Evolutionary conservation across 2,113 vertebrate genomes (phyloP).

Genomic region (Anguilla rostrata): DNA sequence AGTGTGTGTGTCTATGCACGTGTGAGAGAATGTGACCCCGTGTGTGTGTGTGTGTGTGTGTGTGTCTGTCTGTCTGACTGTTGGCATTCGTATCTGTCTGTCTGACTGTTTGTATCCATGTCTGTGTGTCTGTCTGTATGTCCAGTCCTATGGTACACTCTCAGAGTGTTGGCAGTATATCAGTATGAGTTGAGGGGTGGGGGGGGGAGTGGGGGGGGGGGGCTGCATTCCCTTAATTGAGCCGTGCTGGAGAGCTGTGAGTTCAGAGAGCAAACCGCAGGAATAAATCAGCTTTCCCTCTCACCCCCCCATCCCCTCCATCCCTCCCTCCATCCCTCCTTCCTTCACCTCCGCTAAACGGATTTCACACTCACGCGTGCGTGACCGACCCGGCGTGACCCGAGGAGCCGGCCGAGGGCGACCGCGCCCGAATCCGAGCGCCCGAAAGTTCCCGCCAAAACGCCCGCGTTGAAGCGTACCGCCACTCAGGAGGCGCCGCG

Average conservation of each 20-base stretch:
- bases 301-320: conserved; percentile 21
- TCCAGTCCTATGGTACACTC: neutral
- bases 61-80: neutral
- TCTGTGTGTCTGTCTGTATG: neutral
- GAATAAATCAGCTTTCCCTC: conserved; percentile 60
- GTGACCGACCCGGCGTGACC: conserved; percentile 57
- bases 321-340: conserved; percentile 9
- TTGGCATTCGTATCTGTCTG: too few species aligned
- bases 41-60: neutral
- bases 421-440: neutral
- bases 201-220: conserved; percentile 18
- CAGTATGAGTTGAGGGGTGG: conserved; percentile 30
- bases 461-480: conserved; percentile 6
- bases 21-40: neutral
- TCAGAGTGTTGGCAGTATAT: conserved; percentile 48
- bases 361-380: conserved; percentile 63
- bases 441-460: conserved; percentile 34
- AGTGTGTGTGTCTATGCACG: neutral
- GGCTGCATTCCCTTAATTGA: conserved; percentile 61
- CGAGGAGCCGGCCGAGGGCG: conserved; percentile 28
- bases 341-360: conserved; percentile 37
- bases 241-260: conserved; percentile 57
- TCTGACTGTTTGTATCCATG: too few species aligned
- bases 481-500: conserved; percentile 16
- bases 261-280: conserved; percentile 66